Evolutionary conservation across 2,113 vertebrate genomes (phyloP).

Genomic region (Planiliza haematocheilus): DNA sequence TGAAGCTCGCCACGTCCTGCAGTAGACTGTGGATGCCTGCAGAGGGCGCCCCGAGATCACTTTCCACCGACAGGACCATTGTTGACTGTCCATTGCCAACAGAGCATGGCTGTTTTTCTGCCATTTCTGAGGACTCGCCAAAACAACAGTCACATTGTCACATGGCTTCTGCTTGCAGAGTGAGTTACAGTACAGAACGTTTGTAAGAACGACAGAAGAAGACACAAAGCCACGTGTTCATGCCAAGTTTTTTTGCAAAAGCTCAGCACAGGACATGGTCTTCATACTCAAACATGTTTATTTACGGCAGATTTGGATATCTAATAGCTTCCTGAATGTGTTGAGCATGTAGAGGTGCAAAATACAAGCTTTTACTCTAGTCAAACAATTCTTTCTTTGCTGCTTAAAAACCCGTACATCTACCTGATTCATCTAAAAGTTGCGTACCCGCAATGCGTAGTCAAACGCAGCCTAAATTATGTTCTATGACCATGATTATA

Average conservation of each 20-base stretch:
- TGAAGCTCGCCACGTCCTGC: slow-evolving; percentile 35
- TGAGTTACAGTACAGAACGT: neutral
- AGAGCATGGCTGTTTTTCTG: slow-evolving; percentile 26
- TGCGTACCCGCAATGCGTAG: neutral
- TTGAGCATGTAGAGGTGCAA: neutral
- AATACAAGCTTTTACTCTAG: neutral
- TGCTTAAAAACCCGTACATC: neutral
- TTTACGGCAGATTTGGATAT: no score
- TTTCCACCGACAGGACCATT: neutral
- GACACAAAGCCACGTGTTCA: no score
- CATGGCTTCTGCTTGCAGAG: neutral
- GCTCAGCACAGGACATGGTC: neutral
- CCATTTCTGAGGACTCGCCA: slow-evolving; percentile 65
- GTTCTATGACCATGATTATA: neutral
- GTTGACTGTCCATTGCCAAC: neutral
- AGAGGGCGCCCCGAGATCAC: slow-evolving; percentile 9
- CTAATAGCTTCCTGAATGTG: neutral
- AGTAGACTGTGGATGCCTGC: slow-evolving; percentile 12
- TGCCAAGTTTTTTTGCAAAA: neutral
- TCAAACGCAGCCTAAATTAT: neutral
- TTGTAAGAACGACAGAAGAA: no score
- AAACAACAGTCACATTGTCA: neutral
- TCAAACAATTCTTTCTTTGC: neutral
- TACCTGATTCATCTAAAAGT: neutral
- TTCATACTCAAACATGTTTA: no score